Percentiles rank a stretch among this genome's conserved stretches.
Evolutionary conservation across 2,113 vertebrate species (phyloP).

Genomic region (Buteo buteo): DNA sequence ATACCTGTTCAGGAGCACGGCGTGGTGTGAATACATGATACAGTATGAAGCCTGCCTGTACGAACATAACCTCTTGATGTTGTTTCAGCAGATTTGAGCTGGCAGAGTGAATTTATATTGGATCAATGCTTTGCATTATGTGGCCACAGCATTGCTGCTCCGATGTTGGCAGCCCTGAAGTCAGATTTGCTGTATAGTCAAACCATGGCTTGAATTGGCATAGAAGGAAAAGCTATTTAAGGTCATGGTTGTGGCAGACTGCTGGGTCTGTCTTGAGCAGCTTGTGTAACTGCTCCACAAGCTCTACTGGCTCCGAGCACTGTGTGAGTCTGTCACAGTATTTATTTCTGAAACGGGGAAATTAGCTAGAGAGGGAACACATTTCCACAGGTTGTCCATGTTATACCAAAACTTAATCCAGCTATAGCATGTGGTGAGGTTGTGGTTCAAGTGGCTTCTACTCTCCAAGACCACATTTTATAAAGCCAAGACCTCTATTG

Average conservation of each 20-base stretch:
- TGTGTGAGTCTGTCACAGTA: neutral
- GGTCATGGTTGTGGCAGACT: slow-evolving; percentile 32
- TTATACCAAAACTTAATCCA: neutral
- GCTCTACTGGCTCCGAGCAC: neutral
- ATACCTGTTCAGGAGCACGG: neutral
- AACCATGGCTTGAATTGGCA: neutral
- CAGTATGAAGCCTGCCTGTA: neutral
- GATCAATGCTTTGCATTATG: neutral
- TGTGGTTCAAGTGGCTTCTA: neutral
- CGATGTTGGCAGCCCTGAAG: neutral
- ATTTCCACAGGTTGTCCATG: neutral
- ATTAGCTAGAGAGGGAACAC: neutral
- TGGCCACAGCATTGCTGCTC: neutral
- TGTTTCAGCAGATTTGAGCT: neutral
- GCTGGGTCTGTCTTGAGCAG: neutral
- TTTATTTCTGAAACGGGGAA: neutral
- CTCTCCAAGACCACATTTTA: neutral
- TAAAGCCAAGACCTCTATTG: neutral
- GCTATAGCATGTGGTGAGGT: neutral
- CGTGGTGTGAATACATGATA: neutral
- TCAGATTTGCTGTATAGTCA: neutral
- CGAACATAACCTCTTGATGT: neutral
- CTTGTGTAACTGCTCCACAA: slow-evolving; percentile 3
- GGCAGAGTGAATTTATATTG: neutral
- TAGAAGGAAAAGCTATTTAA: neutral